Evolutionary conservation across 2,888 invertebrate genomes (phyloP), one percentile per base, ranked within the genome.

Genomic region (Drosophila vallismaia): DNA sequence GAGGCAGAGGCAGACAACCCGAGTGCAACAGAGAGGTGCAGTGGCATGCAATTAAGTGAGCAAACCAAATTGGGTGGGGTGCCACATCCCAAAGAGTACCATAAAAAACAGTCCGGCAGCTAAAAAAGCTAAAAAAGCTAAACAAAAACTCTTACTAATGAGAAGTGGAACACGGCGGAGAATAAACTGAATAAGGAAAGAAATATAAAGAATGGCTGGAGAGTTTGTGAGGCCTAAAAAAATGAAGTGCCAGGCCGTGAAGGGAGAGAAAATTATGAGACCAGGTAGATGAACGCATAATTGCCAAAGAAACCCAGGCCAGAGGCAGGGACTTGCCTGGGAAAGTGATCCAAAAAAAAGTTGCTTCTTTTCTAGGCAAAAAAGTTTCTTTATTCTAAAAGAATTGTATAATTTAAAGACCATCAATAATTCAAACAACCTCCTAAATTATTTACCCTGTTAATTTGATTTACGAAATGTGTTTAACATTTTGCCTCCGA

Each of bases 11-110:
- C 36, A 40, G 31, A 26, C 5, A 8, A 38, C 12, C 44, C 12
- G 6, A 14, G 53, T 4, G 28, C 9, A 31, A 42, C 19, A 42
- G 33, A 19, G 44, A 38, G 38, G 51, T 87, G 74, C 76, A 44
- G 67, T 66, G 70, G 77, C 52, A 68, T 70, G 77, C 84, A 82
- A 82, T 86, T 86, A 88, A 82, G 69, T 73, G 80, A 71, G 83
- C 86, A 74, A 64, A 29, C 64, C 82, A 74, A 71, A 71, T 81
- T 68, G 69, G 64, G 52, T 56, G 63, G 74, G 60, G 56, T 62
- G 53, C 44, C 33, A 24, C 46, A 52, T 40, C 63, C 60, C 46
- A 62, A 62, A 40, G 64, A 12, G 40, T 8, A 14, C 54, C n/a
- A n/a, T n/a, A n/a, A 50, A 19, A 76, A 66, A 29, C 48, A 70